A percentile compares a stretch with the other conserved stretches of the same genome.
Conservation (phyloP, 2,888 invertebrate genomes). For the Agrypnus murinus region DNA sequence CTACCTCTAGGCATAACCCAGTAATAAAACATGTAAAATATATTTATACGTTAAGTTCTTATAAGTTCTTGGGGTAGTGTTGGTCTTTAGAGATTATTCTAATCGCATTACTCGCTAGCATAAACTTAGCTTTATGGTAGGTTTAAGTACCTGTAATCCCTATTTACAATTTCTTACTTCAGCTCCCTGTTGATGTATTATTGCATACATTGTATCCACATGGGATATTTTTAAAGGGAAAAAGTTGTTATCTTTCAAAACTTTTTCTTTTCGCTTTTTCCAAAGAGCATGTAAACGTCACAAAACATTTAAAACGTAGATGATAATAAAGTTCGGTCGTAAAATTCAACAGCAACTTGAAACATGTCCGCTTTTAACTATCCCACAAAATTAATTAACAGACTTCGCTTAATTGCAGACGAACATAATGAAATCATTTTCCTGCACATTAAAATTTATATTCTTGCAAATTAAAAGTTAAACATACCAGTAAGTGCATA, state of each 20-base stretch:
- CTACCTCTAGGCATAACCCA: too few relatives aligned
- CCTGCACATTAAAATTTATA: slow-evolving; percentile 24
- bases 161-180: slow-evolving; percentile 22
- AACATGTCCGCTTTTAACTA: slow-evolving; percentile 28
- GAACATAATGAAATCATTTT: slow-evolving; percentile 33
- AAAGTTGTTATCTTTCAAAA: not conserved
- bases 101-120: slow-evolving; percentile 35
- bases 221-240: not conserved
- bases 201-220: slow-evolving; percentile 10
- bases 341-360: slow-evolving; percentile 26
- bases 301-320: slow-evolving; percentile 20
- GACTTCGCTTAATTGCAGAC: slow-evolving; percentile 31
- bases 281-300: not conserved
- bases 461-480: slow-evolving; percentile 30
- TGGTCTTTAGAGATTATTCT: slow-evolving; percentile 36
- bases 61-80: slow-evolving; percentile 15
- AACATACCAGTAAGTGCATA: slow-evolving; percentile 16
- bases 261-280: not conserved
- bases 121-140: slow-evolving; percentile 19
- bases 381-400: slow-evolving; percentile 33
- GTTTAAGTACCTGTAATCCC: slow-evolving; percentile 26
- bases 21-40: too few relatives aligned
- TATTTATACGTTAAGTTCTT: slow-evolving; percentile 4
- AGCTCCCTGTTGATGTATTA: not conserved
- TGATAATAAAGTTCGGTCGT: slow-evolving; percentile 29